Evolutionary conservation across 92 coral and sea anemone species (phyloP), one percentile per base, ranked within the genome.

Genomic region (Porites evermanni): DNA sequence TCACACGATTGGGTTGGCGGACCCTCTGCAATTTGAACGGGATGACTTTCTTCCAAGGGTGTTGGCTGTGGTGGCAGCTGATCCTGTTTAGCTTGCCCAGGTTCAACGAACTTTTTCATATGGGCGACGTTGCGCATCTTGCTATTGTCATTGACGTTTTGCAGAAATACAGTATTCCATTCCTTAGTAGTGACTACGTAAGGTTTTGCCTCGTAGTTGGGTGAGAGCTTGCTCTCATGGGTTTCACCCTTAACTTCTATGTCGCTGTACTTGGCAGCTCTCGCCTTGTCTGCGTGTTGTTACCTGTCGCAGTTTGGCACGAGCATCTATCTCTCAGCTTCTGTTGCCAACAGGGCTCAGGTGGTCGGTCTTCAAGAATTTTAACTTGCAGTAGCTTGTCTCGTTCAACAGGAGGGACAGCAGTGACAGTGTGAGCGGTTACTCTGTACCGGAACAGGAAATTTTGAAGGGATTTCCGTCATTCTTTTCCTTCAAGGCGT

Each of bases 361-460:
- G 80, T 81, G 70, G 11, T 80, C 87, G 8, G 50, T 88, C 94
- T 7, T 23, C 64, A 18, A 88, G 82, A 8, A 84, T 67, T 21
- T 73, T 23, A 32, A 84, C 67, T 66, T 67, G 73, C 7, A 80
- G 95, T 7, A 89, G 77, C 32, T 89, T 92, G 82, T 89, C 89
- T 6, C 86, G 78, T 78, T 87, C 91, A 4, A 83, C 94, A 47
- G 91, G 86, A 24, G 91, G 87, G 72, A 88, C 16, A 2, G 89
- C 95, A 61, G 93, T 83, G 9, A 82, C 83, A 19, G 93, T 76
- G 74, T 92, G 93, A 18, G 81, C n/a, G 93, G 95, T 93, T 47
- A 79, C 65, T 64, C 92, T 77, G 66, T 79, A 91, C 20, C 84
- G 87, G 74, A 91, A 88, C 12, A 91, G 89, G 66, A 84, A 85